phyloP scores from a whole-genome alignment of 2,113 vertebrate species.

The Rhinogobius similis region DNA sequence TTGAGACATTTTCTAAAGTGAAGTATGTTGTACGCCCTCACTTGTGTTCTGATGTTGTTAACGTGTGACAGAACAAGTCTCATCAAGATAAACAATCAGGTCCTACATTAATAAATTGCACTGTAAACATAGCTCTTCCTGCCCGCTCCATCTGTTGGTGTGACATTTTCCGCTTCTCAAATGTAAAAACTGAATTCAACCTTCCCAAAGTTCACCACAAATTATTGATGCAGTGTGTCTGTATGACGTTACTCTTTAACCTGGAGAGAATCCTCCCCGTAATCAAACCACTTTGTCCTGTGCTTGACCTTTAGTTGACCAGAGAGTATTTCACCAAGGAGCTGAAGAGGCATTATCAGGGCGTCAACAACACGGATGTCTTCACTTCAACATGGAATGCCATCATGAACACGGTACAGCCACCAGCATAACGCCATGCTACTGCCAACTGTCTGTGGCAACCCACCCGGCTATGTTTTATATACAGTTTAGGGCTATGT shows the following conservation, averaged over 20 bases:
- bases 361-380: conserved; percentile 86
- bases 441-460: too few relatives aligned
- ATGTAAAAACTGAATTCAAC: background rate
- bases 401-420: conserved; percentile 93
- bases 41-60: too few relatives aligned
- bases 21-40: too few relatives aligned
- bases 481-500: background rate
- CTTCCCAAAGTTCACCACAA: background rate
- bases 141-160: background rate
- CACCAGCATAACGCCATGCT: conserved; percentile 23
- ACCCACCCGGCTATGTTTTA: conserved; percentile 45
- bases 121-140: background rate
- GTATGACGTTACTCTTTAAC: background rate
- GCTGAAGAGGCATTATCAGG: conserved; percentile 88
- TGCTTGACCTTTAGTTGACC: conserved; percentile 80
- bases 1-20: too few relatives aligned
- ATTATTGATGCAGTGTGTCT: background rate
- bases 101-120: background rate
- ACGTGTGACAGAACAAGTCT: too few relatives aligned
- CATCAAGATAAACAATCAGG: too few relatives aligned
- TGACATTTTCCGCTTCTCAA: background rate
- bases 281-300: conserved; percentile 16
- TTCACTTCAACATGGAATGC: conserved; percentile 94
- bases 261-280: background rate
- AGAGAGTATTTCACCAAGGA: conserved; percentile 94